These are phyloP conservation scores for Sciurus niger DNA, from an alignment of 2,113 vertebrate species.

Conservation along the genomic window DNA sequence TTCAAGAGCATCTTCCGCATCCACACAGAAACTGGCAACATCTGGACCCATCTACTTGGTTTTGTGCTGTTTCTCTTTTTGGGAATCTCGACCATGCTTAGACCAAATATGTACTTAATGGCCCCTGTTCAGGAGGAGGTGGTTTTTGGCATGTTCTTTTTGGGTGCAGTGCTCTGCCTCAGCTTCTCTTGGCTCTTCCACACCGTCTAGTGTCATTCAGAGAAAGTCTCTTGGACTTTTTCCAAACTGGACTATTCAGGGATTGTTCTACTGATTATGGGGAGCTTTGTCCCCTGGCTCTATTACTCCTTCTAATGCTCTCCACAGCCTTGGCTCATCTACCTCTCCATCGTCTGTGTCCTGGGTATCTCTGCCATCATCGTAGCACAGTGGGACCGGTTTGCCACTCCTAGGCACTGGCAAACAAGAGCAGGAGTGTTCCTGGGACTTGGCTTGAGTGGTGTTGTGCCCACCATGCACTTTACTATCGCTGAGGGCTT, in stretches of 20 bases:
- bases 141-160: conserved; percentile 98
- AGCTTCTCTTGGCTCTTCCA: conserved; percentile 97
- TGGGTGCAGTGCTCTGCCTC: conserved; percentile 98
- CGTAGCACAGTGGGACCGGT: conserved; percentile 98
- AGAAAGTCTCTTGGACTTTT: conserved; percentile 95
- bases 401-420: conserved; percentile 98
- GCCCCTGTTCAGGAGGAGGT: conserved; percentile 98
- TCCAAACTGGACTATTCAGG: conserved; percentile 99
- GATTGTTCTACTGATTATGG: conserved; percentile 92
- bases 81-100: conserved; percentile 97
- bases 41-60: conserved; percentile 85
- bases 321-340: conserved; percentile 98
- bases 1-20: too few species aligned
- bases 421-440: conserved; percentile 94
- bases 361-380: conserved; percentile 98
- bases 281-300: conserved; percentile 95
- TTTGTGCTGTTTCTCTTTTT: conserved; percentile 96
- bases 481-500: conserved; percentile 99
- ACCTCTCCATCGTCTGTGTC: conserved; percentile 98
- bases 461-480: conserved; percentile 98
- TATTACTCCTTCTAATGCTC: conserved; percentile 99
- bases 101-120: conserved; percentile 99
- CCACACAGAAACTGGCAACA: too few species aligned
- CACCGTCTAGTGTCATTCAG: conserved; percentile 95
- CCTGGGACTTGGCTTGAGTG: conserved; percentile 63